A percentile compares a stretch with the other conserved stretches of the same genome.
Conservation (phyloP, 2,113 vertebrate species). For the Motacilla tschutschensis region DNA sequence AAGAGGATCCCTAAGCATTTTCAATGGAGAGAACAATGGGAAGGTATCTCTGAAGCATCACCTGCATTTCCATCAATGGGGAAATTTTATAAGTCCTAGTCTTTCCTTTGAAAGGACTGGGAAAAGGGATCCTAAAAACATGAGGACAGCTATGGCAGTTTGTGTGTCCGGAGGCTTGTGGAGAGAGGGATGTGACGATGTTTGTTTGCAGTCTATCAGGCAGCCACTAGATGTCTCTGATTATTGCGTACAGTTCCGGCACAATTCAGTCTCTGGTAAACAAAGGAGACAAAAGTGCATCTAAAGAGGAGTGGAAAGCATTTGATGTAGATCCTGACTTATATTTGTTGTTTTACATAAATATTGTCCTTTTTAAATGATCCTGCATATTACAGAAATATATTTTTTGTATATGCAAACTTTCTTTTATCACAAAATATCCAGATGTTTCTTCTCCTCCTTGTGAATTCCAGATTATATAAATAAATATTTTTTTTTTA, state of each 20-base stretch:
- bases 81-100: neutral
- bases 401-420: rapidly evolving
- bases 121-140: neutral
- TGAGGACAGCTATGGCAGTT: neutral
- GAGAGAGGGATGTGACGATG: neutral
- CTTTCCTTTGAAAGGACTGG: neutral
- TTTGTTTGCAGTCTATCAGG: constrained; percentile 31
- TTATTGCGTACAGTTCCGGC: constrained; percentile 12
- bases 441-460: neutral
- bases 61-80: neutral
- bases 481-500: neutral
- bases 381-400: neutral
- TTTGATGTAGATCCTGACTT: neutral
- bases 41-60: neutral
- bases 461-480: neutral
- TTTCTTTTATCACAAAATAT: neutral
- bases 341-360: neutral
- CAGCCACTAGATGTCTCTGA: constrained; percentile 61
- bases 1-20: neutral
- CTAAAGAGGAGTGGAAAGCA: neutral
- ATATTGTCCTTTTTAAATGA: neutral
- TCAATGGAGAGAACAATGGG: neutral
- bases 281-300: constrained; percentile 6
- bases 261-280: neutral
- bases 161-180: neutral